Conservation (phyloP, 2,888 invertebrate species). For the Limulus polyphemus region DNA sequence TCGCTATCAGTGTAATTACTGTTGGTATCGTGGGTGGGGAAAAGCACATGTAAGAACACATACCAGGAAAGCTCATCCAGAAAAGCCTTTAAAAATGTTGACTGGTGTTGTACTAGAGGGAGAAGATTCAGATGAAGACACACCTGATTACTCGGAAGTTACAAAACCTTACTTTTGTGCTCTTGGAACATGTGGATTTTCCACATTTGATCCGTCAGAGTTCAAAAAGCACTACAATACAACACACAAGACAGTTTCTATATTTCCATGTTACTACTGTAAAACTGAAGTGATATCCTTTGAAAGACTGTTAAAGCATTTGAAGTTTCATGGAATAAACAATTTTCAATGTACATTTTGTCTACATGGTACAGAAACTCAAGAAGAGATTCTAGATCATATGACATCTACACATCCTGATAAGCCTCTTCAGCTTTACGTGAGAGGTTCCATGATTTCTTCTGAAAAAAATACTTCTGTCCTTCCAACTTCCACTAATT, state of each 20-base stretch:
- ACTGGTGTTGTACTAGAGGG: slow-evolving; percentile 2
- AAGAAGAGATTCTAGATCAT: slow-evolving; percentile 16
- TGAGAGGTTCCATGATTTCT: slow-evolving; percentile 4
- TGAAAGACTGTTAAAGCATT: slow-evolving; percentile 12
- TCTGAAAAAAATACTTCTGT: no score
- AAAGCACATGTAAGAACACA: slow-evolving; percentile 15
- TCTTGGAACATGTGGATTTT: slow-evolving; percentile 10
- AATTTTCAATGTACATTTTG: slow-evolving; percentile 15
- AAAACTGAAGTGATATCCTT: slow-evolving; percentile 13
- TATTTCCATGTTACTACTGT: slow-evolving; percentile 15
- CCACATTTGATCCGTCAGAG: slow-evolving; percentile 13
- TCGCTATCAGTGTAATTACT: slow-evolving; percentile 13
- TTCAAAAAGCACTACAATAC: slow-evolving; percentile 13
- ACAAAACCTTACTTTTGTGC: slow-evolving; percentile 15
- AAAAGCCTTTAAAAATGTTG: slow-evolving; percentile 1
- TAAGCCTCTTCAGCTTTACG: slow-evolving; percentile 10
- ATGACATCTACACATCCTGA: slow-evolving; percentile 12
- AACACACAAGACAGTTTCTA: slow-evolving; percentile 8
- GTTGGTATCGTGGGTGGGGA: slow-evolving; percentile 16
- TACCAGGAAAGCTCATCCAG: slow-evolving; percentile 7
- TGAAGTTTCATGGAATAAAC: slow-evolving; percentile 15
- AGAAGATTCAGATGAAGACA: background rate
- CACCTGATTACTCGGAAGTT: background rate
- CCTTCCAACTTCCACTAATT: no score
- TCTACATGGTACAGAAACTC: slow-evolving; percentile 14